These are phyloP conservation scores for Varanus salvator DNA, from an alignment of 2,113 vertebrate species.

Conservation along the genomic window DNA sequence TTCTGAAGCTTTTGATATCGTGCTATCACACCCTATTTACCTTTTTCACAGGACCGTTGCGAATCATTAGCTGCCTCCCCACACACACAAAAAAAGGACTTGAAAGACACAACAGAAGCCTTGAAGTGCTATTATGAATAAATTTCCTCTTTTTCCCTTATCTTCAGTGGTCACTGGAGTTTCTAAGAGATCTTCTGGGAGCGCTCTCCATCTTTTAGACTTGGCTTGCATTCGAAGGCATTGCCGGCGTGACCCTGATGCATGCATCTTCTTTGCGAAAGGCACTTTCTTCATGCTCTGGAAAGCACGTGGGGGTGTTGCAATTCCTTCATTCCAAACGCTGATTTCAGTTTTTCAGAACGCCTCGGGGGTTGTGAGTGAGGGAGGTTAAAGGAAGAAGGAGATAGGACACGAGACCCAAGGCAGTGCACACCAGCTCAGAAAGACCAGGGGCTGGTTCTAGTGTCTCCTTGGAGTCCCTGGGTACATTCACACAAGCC, in stretches of 20 bases:
- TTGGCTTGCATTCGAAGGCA: neutral
- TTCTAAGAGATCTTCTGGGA: neutral
- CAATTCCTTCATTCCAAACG: neutral
- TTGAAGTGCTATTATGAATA: constrained; percentile 5
- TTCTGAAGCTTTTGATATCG: constrained; percentile 15
- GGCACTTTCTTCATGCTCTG: accelerated
- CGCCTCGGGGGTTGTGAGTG: no score
- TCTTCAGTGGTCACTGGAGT: constrained; percentile 7
- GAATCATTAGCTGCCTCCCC: neutral
- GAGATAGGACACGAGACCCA: no score
- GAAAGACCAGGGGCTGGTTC: no score
- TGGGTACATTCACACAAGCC: no score
- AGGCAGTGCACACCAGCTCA: no score
- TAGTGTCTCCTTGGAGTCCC: no score
- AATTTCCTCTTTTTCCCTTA: neutral
- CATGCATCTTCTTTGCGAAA: neutral
- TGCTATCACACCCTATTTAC: constrained; percentile 18
- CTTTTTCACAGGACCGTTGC: constrained; percentile 17
- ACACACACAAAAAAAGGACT: neutral
- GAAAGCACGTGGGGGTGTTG: neutral
- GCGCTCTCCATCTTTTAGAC: neutral
- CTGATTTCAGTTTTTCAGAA: neutral
- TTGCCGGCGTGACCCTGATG: no score
- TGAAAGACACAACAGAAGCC: neutral
- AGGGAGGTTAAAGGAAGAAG: no score